Evolutionary conservation across 2,888 invertebrate species (phyloP).

Genomic region (Trichogramma dendrolimi): DNA sequence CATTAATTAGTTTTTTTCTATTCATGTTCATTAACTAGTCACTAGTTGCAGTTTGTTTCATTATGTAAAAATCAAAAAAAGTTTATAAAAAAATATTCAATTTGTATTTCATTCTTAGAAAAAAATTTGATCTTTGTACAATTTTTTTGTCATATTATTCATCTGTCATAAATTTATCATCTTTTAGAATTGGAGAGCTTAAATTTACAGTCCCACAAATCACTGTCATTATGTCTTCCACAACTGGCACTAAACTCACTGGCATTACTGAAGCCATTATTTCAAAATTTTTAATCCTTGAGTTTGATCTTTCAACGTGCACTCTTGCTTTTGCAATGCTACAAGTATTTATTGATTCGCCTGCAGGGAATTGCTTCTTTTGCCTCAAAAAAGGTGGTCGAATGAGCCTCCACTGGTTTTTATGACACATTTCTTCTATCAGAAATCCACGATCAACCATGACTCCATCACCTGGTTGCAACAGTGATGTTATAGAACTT

Average conservation of each 20-base stretch:
- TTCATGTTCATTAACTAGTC: neutral
- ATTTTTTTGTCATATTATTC: too few species aligned
- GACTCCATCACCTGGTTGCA: neutral
- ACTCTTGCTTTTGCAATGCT: too few species aligned
- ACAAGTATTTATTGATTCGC: too few species aligned
- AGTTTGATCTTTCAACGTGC: constrained; percentile 22
- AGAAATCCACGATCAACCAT: neutral
- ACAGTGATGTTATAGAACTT: neutral
- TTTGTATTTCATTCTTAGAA: too few species aligned
- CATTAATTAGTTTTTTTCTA: neutral
- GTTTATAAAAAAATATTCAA: too few species aligned
- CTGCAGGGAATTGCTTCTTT: neutral
- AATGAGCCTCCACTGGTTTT: neutral
- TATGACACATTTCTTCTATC: neutral
- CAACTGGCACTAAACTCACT: constrained; percentile 12
- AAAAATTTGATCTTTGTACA: too few species aligned
- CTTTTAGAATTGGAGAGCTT: too few species aligned
- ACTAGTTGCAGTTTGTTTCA: constrained; percentile 25
- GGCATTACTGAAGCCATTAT: constrained; percentile 25
- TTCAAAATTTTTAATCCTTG: constrained; percentile 29
- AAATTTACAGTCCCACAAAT: constrained; percentile 30
- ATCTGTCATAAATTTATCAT: too few species aligned
- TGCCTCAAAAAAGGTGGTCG: neutral
- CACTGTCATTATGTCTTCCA: constrained; percentile 26
- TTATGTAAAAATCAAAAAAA: constrained; percentile 23